A percentile compares a stretch with the other conserved stretches of the same genome.
These are phyloP conservation scores for Aphaenogaster rudis DNA, from an alignment of 1,140 invertebrate species.

Conservation along the genomic window DNA sequence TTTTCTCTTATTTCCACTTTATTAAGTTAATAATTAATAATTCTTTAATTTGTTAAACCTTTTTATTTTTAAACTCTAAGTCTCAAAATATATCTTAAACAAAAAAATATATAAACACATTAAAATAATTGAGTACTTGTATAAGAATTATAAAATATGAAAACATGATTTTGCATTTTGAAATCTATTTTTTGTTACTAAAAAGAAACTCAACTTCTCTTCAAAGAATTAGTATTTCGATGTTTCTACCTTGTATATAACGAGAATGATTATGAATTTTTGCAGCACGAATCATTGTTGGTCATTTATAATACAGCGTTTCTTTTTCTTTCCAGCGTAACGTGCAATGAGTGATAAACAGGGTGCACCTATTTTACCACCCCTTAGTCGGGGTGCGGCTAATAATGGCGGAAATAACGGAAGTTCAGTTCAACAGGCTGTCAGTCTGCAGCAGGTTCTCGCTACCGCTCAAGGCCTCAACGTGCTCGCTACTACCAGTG, in stretches of 20 bases:
- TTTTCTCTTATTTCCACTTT: not conserved
- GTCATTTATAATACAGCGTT: not conserved
- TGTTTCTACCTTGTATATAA: not conserved
- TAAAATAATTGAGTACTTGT: not conserved
- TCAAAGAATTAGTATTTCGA: not conserved
- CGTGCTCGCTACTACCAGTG: slow-evolving; percentile 84
- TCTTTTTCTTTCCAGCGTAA: slow-evolving; percentile 81
- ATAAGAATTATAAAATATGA: not conserved
- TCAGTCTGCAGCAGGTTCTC: slow-evolving; percentile 86
- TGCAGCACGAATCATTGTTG: not conserved
- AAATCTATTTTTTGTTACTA: not conserved
- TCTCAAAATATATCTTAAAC: not conserved
- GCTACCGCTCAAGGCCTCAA: slow-evolving; percentile 85
- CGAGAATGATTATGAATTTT: not conserved
- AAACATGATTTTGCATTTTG: not conserved
- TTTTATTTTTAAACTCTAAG: not conserved
- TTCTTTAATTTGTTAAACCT: not conserved
- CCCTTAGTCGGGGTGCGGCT: slow-evolving; percentile 85
- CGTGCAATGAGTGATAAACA: slow-evolving; percentile 87
- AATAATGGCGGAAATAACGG: slow-evolving; percentile 84
- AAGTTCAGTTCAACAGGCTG: slow-evolving; percentile 83
- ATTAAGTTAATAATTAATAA: not conserved
- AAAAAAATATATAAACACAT: not conserved
- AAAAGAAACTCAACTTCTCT: not conserved
- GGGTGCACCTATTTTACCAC: slow-evolving; percentile 84